Evolutionary conservation across 2,113 vertebrate genomes (phyloP).

Genomic region (Pongo abelii): DNA sequence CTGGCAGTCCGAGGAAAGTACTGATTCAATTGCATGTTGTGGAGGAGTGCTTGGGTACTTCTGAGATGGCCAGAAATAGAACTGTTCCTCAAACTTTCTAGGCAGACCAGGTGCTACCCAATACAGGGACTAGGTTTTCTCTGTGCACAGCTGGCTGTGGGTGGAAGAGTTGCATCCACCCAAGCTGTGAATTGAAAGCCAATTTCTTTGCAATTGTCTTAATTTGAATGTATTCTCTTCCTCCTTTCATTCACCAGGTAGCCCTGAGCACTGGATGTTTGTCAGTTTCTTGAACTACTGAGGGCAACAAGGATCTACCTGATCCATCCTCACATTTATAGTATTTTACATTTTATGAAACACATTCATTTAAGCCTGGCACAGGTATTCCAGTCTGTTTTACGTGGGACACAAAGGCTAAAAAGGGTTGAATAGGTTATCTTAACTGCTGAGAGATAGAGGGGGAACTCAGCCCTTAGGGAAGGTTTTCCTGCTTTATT

Average conservation of each 20-base stretch:
- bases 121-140: conserved; percentile 63
- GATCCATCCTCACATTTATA: background rate
- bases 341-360: background rate
- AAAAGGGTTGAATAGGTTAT: background rate
- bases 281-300: background rate
- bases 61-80: conserved; percentile 67
- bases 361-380: background rate
- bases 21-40: conserved; percentile 60
- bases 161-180: conserved; percentile 64
- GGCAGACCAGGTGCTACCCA: conserved; percentile 73
- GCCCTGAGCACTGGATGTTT: background rate
- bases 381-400: background rate
- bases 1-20: background rate
- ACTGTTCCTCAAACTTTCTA: conserved; percentile 65
- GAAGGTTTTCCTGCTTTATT: background rate
- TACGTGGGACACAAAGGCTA: background rate
- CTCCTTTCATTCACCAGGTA: conserved; percentile 6
- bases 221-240: conserved; percentile 23
- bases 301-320: background rate
- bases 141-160: conserved; percentile 74
- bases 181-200: conserved; percentile 62
- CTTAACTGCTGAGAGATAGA: background rate
- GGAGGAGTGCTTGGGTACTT: conserved; percentile 60
- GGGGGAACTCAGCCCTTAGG: background rate
- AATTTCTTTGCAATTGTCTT: conserved; percentile 51